phyloP scores from a whole-genome alignment of 2,113 vertebrate genomes.

The Nannospalax galili region DNA sequence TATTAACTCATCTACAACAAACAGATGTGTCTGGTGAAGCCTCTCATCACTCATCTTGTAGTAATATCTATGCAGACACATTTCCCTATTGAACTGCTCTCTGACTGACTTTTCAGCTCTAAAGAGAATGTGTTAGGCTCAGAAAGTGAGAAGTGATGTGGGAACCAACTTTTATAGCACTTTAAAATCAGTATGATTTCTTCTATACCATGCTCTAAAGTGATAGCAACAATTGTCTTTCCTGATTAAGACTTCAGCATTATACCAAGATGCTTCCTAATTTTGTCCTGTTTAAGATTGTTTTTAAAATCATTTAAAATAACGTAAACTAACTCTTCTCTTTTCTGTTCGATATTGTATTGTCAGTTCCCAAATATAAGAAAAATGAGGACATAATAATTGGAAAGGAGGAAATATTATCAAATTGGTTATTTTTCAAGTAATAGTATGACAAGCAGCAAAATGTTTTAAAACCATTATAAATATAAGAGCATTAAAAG shows the following conservation, averaged over 20 bases:
- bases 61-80: neutral
- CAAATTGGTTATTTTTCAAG: neutral
- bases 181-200: neutral
- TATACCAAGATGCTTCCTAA: neutral
- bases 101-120: neutral
- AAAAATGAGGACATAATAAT: slow-evolving; percentile 24
- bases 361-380: neutral
- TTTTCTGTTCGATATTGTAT: neutral
- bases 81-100: neutral
- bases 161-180: neutral
- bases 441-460: neutral
- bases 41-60: neutral
- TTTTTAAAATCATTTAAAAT: neutral
- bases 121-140: neutral
- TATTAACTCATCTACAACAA: neutral
- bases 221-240: neutral
- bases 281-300: too few relatives aligned
- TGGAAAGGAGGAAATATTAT: neutral
- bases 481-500: neutral
- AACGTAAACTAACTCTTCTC: neutral
- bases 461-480: neutral
- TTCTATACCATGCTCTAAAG: neutral
- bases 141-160: neutral
- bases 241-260: neutral
- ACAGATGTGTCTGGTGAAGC: neutral